Conservation (phyloP, 37 sponge, comb jelly and placozoan species). For the Cladorhizidae sp. region DNA sequence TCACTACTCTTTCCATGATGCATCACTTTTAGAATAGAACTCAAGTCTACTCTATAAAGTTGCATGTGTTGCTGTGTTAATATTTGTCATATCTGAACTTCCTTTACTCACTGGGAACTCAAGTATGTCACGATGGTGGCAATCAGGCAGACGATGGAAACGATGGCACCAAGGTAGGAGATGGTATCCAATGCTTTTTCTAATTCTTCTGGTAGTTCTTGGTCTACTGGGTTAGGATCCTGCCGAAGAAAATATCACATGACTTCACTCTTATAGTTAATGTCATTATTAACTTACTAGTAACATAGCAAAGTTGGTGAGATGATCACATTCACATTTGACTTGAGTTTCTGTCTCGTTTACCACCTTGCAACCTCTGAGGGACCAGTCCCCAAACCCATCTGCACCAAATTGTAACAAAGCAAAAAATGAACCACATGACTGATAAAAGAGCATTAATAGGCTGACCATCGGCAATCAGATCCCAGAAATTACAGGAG, state of each 20-base stretch:
- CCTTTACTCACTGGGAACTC: conserved; percentile 5
- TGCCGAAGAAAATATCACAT: not conserved
- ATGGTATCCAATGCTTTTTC: not conserved
- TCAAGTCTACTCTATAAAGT: no score
- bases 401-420: no score
- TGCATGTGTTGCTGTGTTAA: no score
- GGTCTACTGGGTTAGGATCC: conserved; percentile 14
- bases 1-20: not conserved
- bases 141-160: conserved; percentile 7
- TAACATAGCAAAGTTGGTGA: conserved; percentile 34
- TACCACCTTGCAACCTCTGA: conserved; percentile 10
- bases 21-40: not conserved
- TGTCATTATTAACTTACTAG: conserved; percentile 20
- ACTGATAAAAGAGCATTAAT: no score
- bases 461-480: conserved; percentile 11
- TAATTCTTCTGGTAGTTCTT: not conserved
- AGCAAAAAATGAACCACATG: no score
- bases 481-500: conserved; percentile 32
- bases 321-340: conserved; percentile 39
- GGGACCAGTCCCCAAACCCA: conserved; percentile 48
- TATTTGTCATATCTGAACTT: no score
- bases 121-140: conserved; percentile 5
- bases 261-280: not conserved
- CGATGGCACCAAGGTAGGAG: conserved; percentile 2
- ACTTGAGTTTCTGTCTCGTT: not conserved